Conservation (phyloP, 2,888 invertebrate genomes). For the Drosophila engyochracea region DNA sequence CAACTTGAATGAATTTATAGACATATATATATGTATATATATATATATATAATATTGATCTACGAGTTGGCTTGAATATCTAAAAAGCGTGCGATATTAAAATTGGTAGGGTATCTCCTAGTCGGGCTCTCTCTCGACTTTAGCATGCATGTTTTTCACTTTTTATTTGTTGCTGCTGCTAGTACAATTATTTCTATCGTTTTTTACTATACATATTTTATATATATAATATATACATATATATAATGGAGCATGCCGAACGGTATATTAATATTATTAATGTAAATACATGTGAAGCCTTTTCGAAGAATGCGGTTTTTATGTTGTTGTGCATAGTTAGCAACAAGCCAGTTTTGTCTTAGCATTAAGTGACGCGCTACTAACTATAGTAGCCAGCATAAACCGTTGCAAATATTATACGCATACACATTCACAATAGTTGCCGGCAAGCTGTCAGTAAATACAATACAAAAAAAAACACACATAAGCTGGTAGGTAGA, state of each 20-base stretch:
- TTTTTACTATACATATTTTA: background rate
- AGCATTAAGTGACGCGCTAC: background rate
- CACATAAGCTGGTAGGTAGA: background rate
- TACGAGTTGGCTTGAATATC: background rate
- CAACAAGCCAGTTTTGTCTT: background rate
- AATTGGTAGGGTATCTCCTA: background rate
- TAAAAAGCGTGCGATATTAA: background rate
- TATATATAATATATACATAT: too few species aligned
- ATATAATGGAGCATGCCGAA: background rate
- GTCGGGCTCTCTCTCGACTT: background rate
- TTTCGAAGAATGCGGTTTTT: background rate
- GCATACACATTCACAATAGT: slow-evolving; percentile 3
- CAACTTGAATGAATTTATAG: background rate
- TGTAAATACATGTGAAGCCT: background rate
- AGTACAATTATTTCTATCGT: background rate
- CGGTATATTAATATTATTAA: background rate
- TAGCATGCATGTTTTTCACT: background rate
- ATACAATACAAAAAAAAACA: slow-evolving; percentile 17
- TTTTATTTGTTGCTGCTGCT: background rate
- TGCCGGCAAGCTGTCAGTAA: slow-evolving; percentile 13
- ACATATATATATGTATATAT: too few species aligned
- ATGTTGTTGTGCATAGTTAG: background rate
- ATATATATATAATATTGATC: background rate
- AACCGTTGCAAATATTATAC: background rate
- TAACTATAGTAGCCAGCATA: background rate